Evolutionary conservation across 2,113 vertebrate genomes (phyloP).

Genomic region (Ameiurus melas): DNA sequence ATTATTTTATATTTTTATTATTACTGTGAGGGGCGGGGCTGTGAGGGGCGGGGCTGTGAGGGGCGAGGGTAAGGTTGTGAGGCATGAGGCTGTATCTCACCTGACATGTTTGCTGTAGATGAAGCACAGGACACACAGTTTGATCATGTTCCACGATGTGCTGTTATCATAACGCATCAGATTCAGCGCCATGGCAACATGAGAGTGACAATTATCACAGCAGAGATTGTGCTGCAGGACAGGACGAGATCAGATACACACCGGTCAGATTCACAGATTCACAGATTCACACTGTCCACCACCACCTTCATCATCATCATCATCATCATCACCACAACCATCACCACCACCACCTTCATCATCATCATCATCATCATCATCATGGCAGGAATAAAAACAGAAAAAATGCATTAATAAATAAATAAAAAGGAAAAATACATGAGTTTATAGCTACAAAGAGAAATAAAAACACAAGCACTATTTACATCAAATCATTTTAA

Average conservation of each 20-base stretch:
- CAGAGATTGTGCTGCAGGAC: conserved; percentile 88
- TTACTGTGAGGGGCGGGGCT: neutral
- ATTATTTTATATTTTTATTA: too few species aligned
- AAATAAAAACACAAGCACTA: neutral
- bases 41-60: too few species aligned
- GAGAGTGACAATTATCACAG: conserved; percentile 98
- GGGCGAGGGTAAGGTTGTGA: too few species aligned
- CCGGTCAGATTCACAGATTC: neutral
- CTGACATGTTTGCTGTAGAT: conserved; percentile 89
- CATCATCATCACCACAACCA: too few species aligned
- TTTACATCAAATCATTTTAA: too few species aligned
- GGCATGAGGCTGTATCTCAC: conserved; percentile 66
- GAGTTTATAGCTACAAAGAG: neutral
- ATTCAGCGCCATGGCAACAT: conserved; percentile 95
- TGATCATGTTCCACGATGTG: conserved; percentile 96
- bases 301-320: too few species aligned
- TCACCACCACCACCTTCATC: too few species aligned
- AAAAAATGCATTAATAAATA: too few species aligned
- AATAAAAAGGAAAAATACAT: too few species aligned
- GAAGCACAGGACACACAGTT: conserved; percentile 84
- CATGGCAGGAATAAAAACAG: too few species aligned
- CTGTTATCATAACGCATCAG: conserved; percentile 93
- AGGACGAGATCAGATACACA: neutral
- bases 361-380: too few species aligned
- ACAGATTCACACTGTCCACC: neutral